Percentiles rank a stretch among this genome's conserved stretches.
Evolutionary conservation across 2,113 vertebrate genomes (phyloP).

Genomic region (Silurus glanis): DNA sequence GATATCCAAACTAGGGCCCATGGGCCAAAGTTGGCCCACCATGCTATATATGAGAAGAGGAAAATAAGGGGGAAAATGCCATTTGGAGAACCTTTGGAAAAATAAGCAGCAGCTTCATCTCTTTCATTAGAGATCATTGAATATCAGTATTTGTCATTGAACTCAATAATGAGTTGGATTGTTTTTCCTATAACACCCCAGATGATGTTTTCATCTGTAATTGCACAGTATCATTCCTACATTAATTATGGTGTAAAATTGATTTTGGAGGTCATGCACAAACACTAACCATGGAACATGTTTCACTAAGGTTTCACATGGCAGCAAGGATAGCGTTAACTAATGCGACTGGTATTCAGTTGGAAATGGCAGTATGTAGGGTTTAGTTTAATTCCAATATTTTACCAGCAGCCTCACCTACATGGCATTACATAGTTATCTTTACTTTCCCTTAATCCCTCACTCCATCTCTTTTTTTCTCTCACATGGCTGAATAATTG

Average conservation of each 20-base stretch:
- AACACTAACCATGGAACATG: neutral
- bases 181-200: neutral
- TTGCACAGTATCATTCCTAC: neutral
- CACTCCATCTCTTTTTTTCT: constrained; percentile 37
- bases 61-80: too few relatives aligned
- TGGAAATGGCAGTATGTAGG: neutral
- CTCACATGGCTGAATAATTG: constrained; percentile 48
- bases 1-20: too few relatives aligned
- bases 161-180: too few relatives aligned
- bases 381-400: neutral
- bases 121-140: too few relatives aligned
- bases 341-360: neutral
- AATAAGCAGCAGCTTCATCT: too few relatives aligned
- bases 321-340: neutral
- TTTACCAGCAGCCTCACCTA: neutral
- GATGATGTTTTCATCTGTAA: neutral
- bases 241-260: neutral
- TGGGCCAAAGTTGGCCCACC: too few relatives aligned
- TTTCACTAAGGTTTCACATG: neutral
- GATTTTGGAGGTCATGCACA: neutral
- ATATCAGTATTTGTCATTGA: too few relatives aligned
- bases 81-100: too few relatives aligned
- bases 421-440: neutral
- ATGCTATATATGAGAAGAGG: too few relatives aligned
- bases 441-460: neutral